Base-by-base conservation (phyloP, 2,888 invertebrate species). In the Cantharis rufa region DNA sequence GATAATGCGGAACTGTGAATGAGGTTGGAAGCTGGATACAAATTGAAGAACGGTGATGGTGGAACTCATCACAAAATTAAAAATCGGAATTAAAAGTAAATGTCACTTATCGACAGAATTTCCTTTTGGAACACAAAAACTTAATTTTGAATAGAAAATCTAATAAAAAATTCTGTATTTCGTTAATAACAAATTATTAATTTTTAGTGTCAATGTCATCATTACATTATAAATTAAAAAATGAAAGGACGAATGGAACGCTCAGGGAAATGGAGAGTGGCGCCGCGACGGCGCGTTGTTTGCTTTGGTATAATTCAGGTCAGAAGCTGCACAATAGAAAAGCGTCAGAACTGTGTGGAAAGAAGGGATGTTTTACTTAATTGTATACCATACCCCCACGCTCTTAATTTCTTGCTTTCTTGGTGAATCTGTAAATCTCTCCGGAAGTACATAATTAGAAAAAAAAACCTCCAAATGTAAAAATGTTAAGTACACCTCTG, bases 201-300 rank as follows among this genome's bases (percentile, higher is more conserved):
- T 9, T 66, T 66, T 66, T 66, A 66, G 24, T 62, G 62, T 68
- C 69, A 16, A 70, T 69, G 62, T 62, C 70, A 70, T n/a, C 48
- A 48, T 48, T 27, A 69, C 11, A 24, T 21, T 72, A 21, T 27
- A 69, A 71, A 32, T 71, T 68, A 27, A 28, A 63, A 27, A 61
- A 64, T 27, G 48, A 68, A 63, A 64, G 63, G 72, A 24, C 63
- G 74, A 72, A 24, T 69, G 71, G 62, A n/a, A 48, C 69, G 75
- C 63, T 72, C 28, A 70, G 21, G 63, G 78, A 78, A 78, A 78
- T 74, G 76, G 76, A 74, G 75, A 78, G 77, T 76, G 81, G 78
- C 81, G 81, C 78, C 81, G 79, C 78, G 81, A 69, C 80, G 81
- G 79, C 81, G 80, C 80, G 76, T 69, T 81, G 64, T 66, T 66